These are phyloP conservation scores for Xiphophorus couchianus DNA, from an alignment of 2,113 vertebrate genomes.

Conservation along the genomic window DNA sequence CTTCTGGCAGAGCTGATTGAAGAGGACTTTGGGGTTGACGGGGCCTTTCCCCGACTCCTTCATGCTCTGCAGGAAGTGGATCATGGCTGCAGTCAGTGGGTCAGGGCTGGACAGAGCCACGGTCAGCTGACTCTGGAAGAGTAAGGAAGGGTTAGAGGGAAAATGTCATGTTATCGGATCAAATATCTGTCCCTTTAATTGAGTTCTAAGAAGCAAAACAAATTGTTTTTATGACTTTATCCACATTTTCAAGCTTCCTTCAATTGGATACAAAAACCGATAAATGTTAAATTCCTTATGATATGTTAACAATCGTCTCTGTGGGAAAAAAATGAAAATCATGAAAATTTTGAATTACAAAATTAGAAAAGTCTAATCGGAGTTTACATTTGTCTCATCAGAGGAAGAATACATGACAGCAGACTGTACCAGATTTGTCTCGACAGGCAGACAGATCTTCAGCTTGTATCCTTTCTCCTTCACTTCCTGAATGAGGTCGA, in stretches of 20 bases:
- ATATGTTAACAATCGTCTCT: too few relatives aligned
- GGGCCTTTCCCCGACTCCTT: slow-evolving; percentile 91
- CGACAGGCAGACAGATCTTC: slow-evolving; percentile 86
- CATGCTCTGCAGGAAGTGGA: slow-evolving; percentile 95
- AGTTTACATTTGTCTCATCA: neutral
- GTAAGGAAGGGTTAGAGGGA: neutral
- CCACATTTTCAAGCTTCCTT: neutral
- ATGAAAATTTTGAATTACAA: neutral
- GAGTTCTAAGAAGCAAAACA: neutral
- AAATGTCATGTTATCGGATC: neutral
- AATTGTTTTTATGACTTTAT: neutral
- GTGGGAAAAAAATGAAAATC: too few relatives aligned
- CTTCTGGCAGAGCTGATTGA: slow-evolving; percentile 98
- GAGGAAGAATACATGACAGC: neutral
- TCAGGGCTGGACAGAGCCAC: slow-evolving; percentile 89
- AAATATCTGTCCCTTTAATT: neutral
- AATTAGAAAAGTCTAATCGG: neutral
- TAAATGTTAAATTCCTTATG: neutral
- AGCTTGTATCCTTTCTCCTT: slow-evolving; percentile 93
- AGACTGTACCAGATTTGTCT: slow-evolving; percentile 85
- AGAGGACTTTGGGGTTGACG: slow-evolving; percentile 92
- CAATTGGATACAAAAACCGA: neutral
- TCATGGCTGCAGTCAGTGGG: slow-evolving; percentile 94
- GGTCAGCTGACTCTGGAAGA: slow-evolving; percentile 84
- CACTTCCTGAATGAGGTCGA: slow-evolving; percentile 91